These are phyloP conservation scores for Willisornis vidua DNA, from an alignment of 2,113 vertebrate species.

Conservation along the genomic window DNA sequence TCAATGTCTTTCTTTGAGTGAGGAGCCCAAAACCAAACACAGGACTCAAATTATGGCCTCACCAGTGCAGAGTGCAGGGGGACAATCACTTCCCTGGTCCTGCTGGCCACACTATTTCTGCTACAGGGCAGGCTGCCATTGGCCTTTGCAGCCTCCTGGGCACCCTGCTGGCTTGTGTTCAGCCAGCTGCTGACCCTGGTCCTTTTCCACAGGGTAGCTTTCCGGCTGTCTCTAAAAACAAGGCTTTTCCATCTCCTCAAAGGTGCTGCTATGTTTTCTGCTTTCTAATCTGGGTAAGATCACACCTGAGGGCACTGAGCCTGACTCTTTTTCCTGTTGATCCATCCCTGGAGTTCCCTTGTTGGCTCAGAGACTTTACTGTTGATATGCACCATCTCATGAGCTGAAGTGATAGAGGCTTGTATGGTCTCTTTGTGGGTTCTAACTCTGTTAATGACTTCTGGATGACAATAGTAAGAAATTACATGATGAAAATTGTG, in stretches of 20 bases:
- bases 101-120: background rate
- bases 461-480: background rate
- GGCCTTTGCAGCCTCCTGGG: background rate
- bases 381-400: background rate
- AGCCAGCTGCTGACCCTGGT: accelerated
- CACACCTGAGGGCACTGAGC: background rate
- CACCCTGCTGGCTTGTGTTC: background rate
- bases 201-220: background rate
- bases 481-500: background rate
- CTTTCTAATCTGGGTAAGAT: background rate
- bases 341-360: background rate
- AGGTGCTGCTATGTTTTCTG: background rate
- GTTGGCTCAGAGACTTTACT: background rate
- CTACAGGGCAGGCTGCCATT: background rate
- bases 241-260: background rate
- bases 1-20: background rate
- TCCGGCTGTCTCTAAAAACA: background rate
- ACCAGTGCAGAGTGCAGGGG: accelerated
- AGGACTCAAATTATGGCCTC: accelerated
- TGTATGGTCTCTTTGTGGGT: background rate
- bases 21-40: background rate
- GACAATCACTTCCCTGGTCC: accelerated
- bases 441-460: background rate
- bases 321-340: background rate
- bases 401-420: background rate